Conservation (phyloP, 2,113 vertebrate species). For the Tychaedon coryphoeus region DNA sequence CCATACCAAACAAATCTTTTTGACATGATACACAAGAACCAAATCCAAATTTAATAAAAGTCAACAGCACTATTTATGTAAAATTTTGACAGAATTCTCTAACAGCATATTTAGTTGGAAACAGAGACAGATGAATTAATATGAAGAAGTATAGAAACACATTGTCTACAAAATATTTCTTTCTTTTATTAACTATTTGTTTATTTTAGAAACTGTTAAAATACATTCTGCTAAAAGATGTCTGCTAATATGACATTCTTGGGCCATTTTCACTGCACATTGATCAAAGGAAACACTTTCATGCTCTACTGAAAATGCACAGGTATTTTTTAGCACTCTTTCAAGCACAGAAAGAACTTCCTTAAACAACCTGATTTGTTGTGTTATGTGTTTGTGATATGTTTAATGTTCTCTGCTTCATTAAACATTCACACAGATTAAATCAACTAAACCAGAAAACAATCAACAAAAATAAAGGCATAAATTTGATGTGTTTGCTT, state of each 20-base stretch:
- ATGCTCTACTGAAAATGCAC: not conserved
- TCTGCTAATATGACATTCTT: not conserved
- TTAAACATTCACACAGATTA: not conserved
- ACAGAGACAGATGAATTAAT: not conserved
- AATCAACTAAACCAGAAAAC: not conserved
- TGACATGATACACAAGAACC: not conserved
- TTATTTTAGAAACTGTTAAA: not conserved
- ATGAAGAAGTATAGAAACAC: not conserved
- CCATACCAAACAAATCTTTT: not conserved
- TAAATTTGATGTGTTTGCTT: not conserved
- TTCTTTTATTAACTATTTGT: not conserved
- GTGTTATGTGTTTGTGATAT: no score
- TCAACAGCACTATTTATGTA: not conserved
- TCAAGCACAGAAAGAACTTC: not conserved
- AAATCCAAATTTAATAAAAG: not conserved
- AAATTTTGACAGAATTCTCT: not conserved
- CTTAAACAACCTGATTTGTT: not conserved
- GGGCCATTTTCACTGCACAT: not conserved
- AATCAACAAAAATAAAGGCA: not conserved
- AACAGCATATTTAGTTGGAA: not conserved
- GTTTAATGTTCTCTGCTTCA: not conserved
- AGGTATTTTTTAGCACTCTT: not conserved
- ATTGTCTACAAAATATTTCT: not conserved
- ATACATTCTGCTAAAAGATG: not conserved
- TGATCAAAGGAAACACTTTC: not conserved